These are phyloP conservation scores for Anoplolepis gracilipes DNA, from an alignment of 1,140 invertebrate genomes.

Conservation along the genomic window DNA sequence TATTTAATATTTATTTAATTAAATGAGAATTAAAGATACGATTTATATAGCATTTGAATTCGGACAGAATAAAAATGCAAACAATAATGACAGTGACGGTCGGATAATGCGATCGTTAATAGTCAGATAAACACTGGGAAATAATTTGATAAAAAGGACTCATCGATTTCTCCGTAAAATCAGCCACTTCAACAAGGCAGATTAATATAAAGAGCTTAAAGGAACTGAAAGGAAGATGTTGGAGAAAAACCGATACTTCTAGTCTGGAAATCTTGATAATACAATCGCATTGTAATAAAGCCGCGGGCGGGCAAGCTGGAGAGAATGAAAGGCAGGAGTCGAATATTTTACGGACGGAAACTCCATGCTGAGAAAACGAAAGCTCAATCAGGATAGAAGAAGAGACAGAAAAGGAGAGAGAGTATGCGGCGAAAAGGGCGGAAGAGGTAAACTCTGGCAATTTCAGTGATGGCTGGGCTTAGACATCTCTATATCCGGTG, in stretches of 20 bases:
- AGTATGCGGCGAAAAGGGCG: conserved; percentile 72
- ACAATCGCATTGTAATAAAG: conserved; percentile 72
- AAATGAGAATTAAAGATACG: background rate
- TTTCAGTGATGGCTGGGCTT: conserved; percentile 84
- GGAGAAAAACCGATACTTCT: conserved; percentile 50
- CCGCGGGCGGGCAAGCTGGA: conserved; percentile 1
- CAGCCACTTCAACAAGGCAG: conserved; percentile 13
- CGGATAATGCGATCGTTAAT: background rate
- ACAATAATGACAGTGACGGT: background rate
- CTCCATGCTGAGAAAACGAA: conserved; percentile 34
- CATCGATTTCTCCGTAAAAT: conserved; percentile 40
- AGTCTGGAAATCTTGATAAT: conserved; percentile 70
- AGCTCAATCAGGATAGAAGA: conserved; percentile 18
- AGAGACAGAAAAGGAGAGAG: conserved; percentile 29
- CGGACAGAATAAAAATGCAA: background rate
- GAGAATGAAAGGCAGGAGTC: conserved; percentile 45
- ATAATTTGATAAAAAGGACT: conserved; percentile 29
- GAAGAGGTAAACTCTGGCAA: conserved; percentile 82
- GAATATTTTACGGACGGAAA: conserved; percentile 43
- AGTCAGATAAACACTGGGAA: conserved; percentile 19
- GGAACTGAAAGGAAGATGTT: conserved; percentile 25
- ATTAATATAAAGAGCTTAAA: conserved; percentile 56
- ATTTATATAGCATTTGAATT: background rate
- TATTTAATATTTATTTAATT: background rate
- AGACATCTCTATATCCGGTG: conserved; percentile 82